These are phyloP conservation scores for Hoplodrina ambigua DNA, from an alignment of 2,888 invertebrate genomes.

Conservation along the genomic window DNA sequence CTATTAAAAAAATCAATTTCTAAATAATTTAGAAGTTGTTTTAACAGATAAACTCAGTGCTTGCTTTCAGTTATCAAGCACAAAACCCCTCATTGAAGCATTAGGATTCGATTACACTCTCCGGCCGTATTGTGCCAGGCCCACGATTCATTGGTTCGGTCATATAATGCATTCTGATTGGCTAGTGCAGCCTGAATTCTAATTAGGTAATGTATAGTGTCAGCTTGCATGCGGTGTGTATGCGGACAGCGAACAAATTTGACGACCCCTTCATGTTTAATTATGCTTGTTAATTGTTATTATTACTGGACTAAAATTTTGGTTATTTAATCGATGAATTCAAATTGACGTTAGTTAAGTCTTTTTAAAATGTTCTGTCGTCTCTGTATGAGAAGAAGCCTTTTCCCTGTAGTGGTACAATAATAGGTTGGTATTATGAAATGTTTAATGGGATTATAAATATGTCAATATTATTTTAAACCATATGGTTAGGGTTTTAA, in stretches of 20 bases:
- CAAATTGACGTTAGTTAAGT: not conserved
- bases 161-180: slow-evolving; percentile 49
- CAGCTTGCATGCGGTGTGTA: slow-evolving; percentile 50
- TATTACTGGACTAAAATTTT: not conserved
- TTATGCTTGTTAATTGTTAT: no score
- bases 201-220: slow-evolving; percentile 55
- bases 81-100: slow-evolving; percentile 31
- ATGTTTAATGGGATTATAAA: no score
- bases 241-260: slow-evolving; percentile 35
- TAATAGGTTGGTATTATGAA: no score
- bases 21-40: not conserved
- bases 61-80: slow-evolving; percentile 18
- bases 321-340: not conserved
- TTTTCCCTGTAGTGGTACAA: no score
- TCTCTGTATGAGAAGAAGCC: no score
- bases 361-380: not conserved
- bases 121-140: slow-evolving; percentile 18
- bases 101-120: slow-evolving; percentile 36
- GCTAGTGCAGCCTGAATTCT: slow-evolving; percentile 48
- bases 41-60: not conserved
- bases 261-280: slow-evolving; percentile 12
- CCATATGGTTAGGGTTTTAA: no score
- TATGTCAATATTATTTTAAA: no score
- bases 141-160: slow-evolving; percentile 42
- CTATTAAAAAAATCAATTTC: not conserved